Evolutionary conservation across 2,888 invertebrate species (phyloP).

Genomic region (Ditula angustiorana): DNA sequence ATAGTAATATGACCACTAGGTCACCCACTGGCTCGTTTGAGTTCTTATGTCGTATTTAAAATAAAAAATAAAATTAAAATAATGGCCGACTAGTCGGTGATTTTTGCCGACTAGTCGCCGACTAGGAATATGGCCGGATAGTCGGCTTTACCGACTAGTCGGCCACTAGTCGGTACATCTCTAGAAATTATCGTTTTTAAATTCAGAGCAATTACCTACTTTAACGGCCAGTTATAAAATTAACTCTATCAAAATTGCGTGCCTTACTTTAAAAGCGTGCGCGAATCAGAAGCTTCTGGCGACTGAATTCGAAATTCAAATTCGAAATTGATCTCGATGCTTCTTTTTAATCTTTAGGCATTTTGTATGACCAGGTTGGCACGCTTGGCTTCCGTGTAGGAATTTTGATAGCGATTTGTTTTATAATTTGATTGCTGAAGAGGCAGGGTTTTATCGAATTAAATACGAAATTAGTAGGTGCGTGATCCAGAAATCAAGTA

Average conservation of each 20-base stretch:
- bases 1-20: too few species aligned
- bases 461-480: background rate
- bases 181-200: too few species aligned
- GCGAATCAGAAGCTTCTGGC: conserved; percentile 68
- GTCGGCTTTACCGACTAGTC: too few species aligned
- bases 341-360: background rate
- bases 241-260: conserved; percentile 51
- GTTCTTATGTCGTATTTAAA: too few species aligned
- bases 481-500: background rate
- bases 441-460: conserved; percentile 13
- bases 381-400: conserved; percentile 69
- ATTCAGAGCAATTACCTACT: too few species aligned
- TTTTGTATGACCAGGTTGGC: background rate
- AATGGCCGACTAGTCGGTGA: too few species aligned
- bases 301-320: conserved; percentile 50
- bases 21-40: too few species aligned
- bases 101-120: too few species aligned
- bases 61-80: too few species aligned
- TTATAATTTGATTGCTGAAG: conserved; percentile 5
- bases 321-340: conserved; percentile 46
- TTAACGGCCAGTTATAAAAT: too few species aligned
- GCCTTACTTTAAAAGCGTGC: conserved; percentile 59
- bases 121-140: too few species aligned
- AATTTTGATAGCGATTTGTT: conserved; percentile 46
- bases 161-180: too few species aligned